Conservation (phyloP, 2,888 invertebrate genomes). For the Myopa tessellatipennis region DNA sequence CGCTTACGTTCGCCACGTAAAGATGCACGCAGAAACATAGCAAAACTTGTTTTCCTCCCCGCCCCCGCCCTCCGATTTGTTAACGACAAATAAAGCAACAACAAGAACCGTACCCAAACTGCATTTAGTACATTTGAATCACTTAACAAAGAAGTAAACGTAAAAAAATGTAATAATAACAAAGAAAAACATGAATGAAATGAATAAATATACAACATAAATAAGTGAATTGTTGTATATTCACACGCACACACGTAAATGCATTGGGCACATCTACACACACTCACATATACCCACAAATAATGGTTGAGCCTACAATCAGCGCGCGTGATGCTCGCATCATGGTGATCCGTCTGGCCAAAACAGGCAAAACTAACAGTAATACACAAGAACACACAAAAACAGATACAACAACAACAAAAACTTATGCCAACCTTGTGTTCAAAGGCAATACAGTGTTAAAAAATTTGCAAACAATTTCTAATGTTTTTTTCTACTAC, state of each 20-base stretch:
- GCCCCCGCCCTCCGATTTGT: slow-evolving; percentile 10
- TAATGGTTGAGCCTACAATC: not conserved
- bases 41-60: slow-evolving; percentile 9
- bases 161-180: not conserved
- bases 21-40: slow-evolving; percentile 24
- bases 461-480: slow-evolving; percentile 7
- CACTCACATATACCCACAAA: slow-evolving; percentile 22
- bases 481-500: slow-evolving; percentile 6
- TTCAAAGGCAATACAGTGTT: slow-evolving; percentile 12
- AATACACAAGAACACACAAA: not conserved
- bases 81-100: not conserved
- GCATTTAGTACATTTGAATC: slow-evolving; percentile 43
- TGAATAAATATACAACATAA: slow-evolving; percentile 52
- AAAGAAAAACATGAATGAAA: slow-evolving; percentile 25
- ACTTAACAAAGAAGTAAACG: slow-evolving; percentile 25
- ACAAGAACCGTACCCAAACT: slow-evolving; percentile 27
- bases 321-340: slow-evolving; percentile 31
- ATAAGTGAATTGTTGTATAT: not conserved
- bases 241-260: slow-evolving; percentile 7
- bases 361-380: slow-evolving; percentile 30
- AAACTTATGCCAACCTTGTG: slow-evolving; percentile 16
- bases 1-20: slow-evolving; percentile 48
- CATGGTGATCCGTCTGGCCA: slow-evolving; percentile 13
- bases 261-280: slow-evolving; percentile 2
- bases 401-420: not conserved